Conservation (phyloP, 2,113 vertebrate species). For the Rhea americana region DNA sequence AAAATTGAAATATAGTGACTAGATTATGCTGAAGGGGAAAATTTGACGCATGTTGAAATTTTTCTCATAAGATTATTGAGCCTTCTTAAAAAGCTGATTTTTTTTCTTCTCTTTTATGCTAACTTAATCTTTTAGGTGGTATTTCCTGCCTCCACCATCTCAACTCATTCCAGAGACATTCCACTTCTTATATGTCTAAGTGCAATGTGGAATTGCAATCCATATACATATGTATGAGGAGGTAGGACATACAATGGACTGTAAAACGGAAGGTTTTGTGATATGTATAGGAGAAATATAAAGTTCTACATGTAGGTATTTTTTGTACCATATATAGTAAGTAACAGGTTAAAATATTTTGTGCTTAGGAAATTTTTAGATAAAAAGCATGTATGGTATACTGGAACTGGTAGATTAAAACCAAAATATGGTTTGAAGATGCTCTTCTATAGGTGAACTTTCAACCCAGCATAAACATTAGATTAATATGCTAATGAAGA, state of each 20-base stretch:
- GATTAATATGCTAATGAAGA: background rate
- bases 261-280: background rate
- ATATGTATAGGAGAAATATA: background rate
- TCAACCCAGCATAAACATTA: background rate
- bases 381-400: background rate
- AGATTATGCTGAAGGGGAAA: background rate
- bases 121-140: background rate
- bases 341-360: background rate
- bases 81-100: background rate
- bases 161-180: background rate
- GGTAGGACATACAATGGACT: background rate
- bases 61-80: background rate
- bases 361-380: background rate
- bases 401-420: background rate
- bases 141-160: background rate
- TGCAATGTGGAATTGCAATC: background rate
- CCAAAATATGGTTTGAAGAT: background rate
- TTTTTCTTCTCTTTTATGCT: background rate
- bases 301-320: background rate
- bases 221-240: background rate
- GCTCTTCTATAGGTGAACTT: background rate
- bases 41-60: background rate
- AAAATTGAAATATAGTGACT: background rate
- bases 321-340: background rate
- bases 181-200: background rate